phyloP scores from a whole-genome alignment of 2,888 invertebrate species.

The Xanthorhoe designata region DNA sequence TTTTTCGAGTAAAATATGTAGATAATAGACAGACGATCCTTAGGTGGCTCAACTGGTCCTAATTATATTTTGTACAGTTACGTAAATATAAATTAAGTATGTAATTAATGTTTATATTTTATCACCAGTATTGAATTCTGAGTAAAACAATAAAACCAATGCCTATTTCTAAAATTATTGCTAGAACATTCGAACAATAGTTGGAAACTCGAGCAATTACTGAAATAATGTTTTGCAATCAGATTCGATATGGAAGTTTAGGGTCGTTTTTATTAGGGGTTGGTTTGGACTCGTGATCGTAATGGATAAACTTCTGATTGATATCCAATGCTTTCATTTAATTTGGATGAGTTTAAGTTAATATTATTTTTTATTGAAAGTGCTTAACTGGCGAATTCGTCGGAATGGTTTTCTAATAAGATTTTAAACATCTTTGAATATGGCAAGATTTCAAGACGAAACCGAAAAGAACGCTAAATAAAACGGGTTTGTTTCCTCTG shows the following conservation, averaged over 20 bases:
- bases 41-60: no score
- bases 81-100: no score
- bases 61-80: no score
- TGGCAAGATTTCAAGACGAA: no score
- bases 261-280: conserved; percentile 30
- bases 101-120: not conserved
- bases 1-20: no score
- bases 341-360: conserved; percentile 26
- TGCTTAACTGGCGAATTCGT: not conserved
- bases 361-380: conserved; percentile 31
- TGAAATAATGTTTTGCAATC: conserved; percentile 21
- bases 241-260: conserved; percentile 18
- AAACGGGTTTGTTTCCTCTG: no score
- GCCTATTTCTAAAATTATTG: conserved; percentile 8
- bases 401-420: not conserved
- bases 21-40: no score
- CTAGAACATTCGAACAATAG: conserved; percentile 12
- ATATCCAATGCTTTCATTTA: conserved; percentile 23
- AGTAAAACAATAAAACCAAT: conserved; percentile 5
- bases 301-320: conserved; percentile 28
- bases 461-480: no score
- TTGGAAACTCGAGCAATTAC: conserved; percentile 25
- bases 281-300: conserved; percentile 21
- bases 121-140: not conserved
- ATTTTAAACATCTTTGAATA: not conserved